phyloP scores from a whole-genome alignment of 2,113 vertebrate species.

The Megaptera novaeangliae region DNA sequence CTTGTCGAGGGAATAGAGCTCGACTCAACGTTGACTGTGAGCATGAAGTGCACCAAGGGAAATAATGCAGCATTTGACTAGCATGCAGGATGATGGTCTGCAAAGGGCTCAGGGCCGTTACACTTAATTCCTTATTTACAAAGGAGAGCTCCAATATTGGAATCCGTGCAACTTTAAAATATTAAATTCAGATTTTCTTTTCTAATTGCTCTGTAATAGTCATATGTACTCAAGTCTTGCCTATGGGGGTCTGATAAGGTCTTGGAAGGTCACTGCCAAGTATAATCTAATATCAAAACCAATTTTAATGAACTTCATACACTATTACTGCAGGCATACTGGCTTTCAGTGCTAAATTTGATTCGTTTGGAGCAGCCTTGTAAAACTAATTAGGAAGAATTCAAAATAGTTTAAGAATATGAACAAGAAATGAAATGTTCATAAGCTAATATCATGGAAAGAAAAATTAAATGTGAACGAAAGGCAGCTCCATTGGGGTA shows the following conservation, averaged over 20 bases:
- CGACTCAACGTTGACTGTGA: accelerated
- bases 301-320: neutral
- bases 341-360: neutral
- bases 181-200: neutral
- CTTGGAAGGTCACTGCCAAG: neutral
- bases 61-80: no score
- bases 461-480: neutral
- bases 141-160: neutral
- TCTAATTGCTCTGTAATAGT: neutral
- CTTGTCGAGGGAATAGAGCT: neutral
- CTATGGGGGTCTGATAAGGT: neutral
- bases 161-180: neutral
- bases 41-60: accelerated
- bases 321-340: neutral
- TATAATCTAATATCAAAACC: slow-evolving; percentile 19
- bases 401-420: slow-evolving; percentile 26
- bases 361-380: neutral
- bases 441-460: neutral
- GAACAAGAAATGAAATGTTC: slow-evolving; percentile 30
- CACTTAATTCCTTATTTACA: neutral
- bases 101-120: neutral
- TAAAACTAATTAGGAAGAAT: slow-evolving; percentile 29
- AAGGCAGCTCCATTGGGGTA: neutral
- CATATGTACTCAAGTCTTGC: neutral
- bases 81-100: accelerated